phyloP scores from a whole-genome alignment of 2,888 invertebrate species.

The Drosophila engyochracea region DNA sequence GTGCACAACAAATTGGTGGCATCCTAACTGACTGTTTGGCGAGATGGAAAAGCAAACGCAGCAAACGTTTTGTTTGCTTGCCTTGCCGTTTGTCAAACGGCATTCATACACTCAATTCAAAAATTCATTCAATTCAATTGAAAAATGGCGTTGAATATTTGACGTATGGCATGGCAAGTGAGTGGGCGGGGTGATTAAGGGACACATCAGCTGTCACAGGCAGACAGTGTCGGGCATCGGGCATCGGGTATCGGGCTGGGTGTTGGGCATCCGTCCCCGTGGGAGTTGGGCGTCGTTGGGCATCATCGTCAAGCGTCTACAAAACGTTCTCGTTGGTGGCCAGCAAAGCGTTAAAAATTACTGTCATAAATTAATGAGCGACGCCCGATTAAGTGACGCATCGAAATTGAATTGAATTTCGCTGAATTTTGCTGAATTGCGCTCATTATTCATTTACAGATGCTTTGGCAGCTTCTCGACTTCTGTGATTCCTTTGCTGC shows the following conservation, averaged over 20 bases:
- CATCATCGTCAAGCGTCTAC: slow-evolving; percentile 8
- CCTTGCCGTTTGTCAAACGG: slow-evolving; percentile 52
- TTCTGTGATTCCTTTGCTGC: neutral
- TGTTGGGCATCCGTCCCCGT: neutral
- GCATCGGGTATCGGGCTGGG: neutral
- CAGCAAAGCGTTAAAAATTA: slow-evolving; percentile 80
- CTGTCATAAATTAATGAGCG: slow-evolving; percentile 83
- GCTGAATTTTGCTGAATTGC: slow-evolving; percentile 81
- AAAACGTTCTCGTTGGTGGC: slow-evolving; percentile 33
- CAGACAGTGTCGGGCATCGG: slow-evolving; percentile 35
- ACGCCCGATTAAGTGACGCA: slow-evolving; percentile 64
- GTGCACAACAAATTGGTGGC: neutral
- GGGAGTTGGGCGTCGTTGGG: neutral
- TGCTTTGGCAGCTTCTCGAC: slow-evolving; percentile 42
- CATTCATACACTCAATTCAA: slow-evolving; percentile 67
- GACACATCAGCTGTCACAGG: slow-evolving; percentile 64
- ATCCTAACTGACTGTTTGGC: neutral
- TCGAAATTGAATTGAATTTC: slow-evolving; percentile 78
- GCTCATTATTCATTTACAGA: slow-evolving; percentile 80
- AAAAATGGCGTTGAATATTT: slow-evolving; percentile 74
- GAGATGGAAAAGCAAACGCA: slow-evolving; percentile 3
- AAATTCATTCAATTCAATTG: slow-evolving; percentile 78
- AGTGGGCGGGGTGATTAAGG: slow-evolving; percentile 12
- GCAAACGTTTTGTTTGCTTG: slow-evolving; percentile 49
- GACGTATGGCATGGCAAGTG: slow-evolving; percentile 54